phyloP scores from a whole-genome alignment of 2,113 vertebrate genomes.

The Irena cyanogastra region DNA sequence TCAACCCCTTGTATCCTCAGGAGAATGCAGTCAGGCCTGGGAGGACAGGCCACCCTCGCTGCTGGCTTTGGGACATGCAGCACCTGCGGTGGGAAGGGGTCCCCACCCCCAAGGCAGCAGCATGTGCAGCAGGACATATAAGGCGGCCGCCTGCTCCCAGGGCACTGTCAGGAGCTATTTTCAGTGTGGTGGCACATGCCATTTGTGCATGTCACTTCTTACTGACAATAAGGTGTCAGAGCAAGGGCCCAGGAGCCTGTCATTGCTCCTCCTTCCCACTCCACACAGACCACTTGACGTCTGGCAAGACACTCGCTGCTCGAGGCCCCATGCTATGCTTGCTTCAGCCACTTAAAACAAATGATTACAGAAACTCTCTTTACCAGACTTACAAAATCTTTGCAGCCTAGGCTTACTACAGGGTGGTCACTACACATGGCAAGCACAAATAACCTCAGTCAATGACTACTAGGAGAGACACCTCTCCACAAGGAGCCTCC shows the following conservation, averaged over 20 bases:
- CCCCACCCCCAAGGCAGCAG: neutral
- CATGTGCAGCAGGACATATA: slow-evolving; percentile 76
- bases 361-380: neutral
- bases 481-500: neutral
- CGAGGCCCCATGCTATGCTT: accelerated
- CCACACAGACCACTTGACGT: neutral
- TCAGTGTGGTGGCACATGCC: slow-evolving; percentile 78
- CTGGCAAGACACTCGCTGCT: accelerated
- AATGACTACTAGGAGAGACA: neutral
- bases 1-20: accelerated
- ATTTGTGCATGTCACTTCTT: slow-evolving; percentile 82
- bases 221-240: slow-evolving; percentile 55
- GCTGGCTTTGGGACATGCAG: neutral
- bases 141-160: slow-evolving; percentile 67
- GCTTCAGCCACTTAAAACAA: neutral
- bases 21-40: neutral
- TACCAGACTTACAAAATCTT: neutral
- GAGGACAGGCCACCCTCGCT: accelerated
- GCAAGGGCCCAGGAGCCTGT: neutral
- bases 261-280: neutral
- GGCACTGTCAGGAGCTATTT: slow-evolving; percentile 82
- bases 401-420: neutral
- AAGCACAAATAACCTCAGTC: neutral
- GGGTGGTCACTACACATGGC: neutral
- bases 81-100: neutral